These are phyloP conservation scores for Schrankia costaestrigalis DNA, from an alignment of 2,888 invertebrate species.

Conservation along the genomic window DNA sequence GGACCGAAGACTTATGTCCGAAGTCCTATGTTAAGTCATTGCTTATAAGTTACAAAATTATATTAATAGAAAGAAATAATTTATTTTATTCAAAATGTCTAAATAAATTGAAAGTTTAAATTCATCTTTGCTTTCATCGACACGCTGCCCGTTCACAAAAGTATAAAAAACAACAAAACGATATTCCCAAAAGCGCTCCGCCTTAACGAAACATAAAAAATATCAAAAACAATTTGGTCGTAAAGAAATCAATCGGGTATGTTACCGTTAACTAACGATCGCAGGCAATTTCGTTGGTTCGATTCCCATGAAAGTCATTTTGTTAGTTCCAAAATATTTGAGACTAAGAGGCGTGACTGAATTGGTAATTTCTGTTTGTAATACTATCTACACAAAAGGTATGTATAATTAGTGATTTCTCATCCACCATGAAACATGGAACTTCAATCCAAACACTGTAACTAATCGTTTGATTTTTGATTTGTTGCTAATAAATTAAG, in stretches of 20 bases:
- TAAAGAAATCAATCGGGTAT: slow-evolving; percentile 62
- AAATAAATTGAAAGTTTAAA: too few species aligned
- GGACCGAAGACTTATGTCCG: too few species aligned
- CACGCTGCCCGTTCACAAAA: too few species aligned
- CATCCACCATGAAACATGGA: slow-evolving; percentile 27
- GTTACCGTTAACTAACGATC: slow-evolving; percentile 58
- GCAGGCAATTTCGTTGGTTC: slow-evolving; percentile 40
- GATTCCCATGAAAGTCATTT: slow-evolving; percentile 61
- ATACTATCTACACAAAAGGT: slow-evolving; percentile 37
- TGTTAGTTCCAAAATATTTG: slow-evolving; percentile 48
- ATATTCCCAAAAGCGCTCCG: slow-evolving; percentile 22
- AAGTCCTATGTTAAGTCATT: too few species aligned
- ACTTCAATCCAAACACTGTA: slow-evolving; percentile 19
- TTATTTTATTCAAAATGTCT: too few species aligned
- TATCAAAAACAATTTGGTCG: slow-evolving; percentile 56
- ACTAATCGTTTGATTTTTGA: slow-evolving; percentile 31
- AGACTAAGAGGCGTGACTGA: slow-evolving; percentile 57
- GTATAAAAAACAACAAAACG: background rate
- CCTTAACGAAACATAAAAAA: slow-evolving; percentile 52
- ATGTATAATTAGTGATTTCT: slow-evolving; percentile 26
- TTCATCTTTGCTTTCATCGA: too few species aligned
- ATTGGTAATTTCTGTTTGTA: slow-evolving; percentile 57
- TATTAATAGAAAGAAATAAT: too few species aligned
- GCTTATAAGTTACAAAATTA: too few species aligned
- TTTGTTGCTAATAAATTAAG: slow-evolving; percentile 26